A percentile compares a stretch with the other conserved stretches of the same genome.
Conservation (phyloP, 2,888 invertebrate genomes). For the Rotaria socialis region DNA sequence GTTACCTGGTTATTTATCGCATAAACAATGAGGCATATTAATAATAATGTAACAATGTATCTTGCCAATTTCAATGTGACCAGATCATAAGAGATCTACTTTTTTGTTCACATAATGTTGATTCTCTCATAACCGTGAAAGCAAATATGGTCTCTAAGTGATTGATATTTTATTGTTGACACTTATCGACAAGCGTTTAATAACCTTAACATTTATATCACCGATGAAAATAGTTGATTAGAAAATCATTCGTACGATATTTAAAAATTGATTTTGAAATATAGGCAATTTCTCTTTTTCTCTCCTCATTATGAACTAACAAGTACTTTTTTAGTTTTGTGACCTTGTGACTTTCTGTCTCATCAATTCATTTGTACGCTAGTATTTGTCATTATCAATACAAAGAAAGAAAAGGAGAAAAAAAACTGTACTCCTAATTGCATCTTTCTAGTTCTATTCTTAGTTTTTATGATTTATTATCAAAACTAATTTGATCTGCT, state of each 20-base stretch:
- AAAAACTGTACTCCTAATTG: background rate
- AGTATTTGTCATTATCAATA: background rate
- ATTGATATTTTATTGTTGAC: background rate
- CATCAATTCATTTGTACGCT: background rate
- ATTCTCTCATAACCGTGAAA: background rate
- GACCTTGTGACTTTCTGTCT: background rate
- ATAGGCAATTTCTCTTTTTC: background rate
- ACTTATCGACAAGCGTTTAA: background rate
- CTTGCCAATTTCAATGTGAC: background rate
- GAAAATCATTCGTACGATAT: background rate
- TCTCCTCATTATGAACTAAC: background rate
- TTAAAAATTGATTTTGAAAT: background rate
- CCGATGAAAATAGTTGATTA: background rate
- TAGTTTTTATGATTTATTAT: background rate
- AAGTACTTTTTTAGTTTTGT: background rate
- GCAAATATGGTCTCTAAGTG: background rate
- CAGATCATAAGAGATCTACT: background rate
- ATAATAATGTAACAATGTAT: background rate
- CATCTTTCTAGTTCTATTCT: background rate
- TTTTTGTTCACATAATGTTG: background rate
- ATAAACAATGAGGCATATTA: background rate
- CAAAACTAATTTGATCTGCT: background rate
- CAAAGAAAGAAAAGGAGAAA: background rate
- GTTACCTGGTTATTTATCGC: background rate
- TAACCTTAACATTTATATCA: background rate